A percentile compares a stretch with the other conserved stretches of the same genome.
phyloP scores from a whole-genome alignment of 2,888 invertebrate species.

The Byasa hedistus region DNA sequence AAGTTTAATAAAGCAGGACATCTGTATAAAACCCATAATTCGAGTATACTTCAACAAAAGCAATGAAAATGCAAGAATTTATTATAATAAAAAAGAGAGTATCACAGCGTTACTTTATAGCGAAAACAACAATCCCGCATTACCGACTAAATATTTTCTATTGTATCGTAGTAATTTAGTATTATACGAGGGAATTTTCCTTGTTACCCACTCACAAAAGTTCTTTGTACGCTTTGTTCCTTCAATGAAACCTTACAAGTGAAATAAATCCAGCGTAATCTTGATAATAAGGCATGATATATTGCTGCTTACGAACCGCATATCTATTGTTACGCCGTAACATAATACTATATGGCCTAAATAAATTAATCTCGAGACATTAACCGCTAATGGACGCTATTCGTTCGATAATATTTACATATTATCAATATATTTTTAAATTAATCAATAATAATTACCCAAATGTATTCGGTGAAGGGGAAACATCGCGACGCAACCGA shows the following conservation, averaged over 20 bases:
- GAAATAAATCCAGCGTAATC: conserved; percentile 28
- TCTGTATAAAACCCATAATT: not conserved
- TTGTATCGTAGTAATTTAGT: not conserved
- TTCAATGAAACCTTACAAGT: conserved; percentile 25
- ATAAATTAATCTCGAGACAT: conserved; percentile 20
- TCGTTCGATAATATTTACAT: not conserved
- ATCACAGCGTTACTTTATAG: not conserved
- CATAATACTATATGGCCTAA: conserved; percentile 18
- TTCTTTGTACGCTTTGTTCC: conserved; percentile 23
- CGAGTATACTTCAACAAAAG: not conserved
- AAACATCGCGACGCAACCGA: too few species aligned
- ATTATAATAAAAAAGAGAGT: not conserved
- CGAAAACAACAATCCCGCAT: not conserved
- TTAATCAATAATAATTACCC: not conserved
- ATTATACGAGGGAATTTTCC: not conserved
- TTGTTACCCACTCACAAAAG: conserved; percentile 7
- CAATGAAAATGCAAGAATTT: not conserved
- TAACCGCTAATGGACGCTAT: not conserved
- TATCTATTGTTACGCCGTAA: conserved; percentile 23
- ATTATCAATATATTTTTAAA: not conserved
- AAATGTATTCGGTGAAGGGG: too few species aligned
- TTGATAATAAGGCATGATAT: conserved; percentile 25
- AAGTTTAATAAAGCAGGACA: not conserved
- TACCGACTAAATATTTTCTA: not conserved
- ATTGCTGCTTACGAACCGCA: conserved; percentile 20